A percentile compares a stretch with the other conserved stretches of the same genome.
Conservation (phyloP, 2,888 invertebrate species). For the Athripsodes cinereus region DNA sequence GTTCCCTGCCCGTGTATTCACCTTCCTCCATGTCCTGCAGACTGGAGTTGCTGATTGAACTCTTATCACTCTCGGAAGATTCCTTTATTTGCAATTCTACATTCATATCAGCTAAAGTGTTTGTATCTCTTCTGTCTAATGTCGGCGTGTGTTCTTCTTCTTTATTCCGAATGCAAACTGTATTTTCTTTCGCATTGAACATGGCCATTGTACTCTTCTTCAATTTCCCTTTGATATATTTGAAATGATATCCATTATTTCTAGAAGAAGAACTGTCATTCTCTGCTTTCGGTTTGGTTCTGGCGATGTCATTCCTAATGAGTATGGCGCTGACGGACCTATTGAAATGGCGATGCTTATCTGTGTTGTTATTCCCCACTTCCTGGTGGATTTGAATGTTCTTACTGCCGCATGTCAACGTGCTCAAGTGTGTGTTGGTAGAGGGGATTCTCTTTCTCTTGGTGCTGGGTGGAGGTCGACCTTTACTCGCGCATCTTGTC, state of each 20-base stretch:
- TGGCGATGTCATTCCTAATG: slow-evolving; percentile 3
- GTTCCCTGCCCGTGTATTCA: slow-evolving; percentile 61
- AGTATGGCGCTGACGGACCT: slow-evolving; percentile 18
- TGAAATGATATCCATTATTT: slow-evolving; percentile 3
- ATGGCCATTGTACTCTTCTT: slow-evolving; percentile 12
- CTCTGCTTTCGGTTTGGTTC: background rate
- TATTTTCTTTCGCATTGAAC: slow-evolving; percentile 8
- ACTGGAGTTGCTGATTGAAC: slow-evolving; percentile 65
- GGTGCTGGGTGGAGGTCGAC: slow-evolving; percentile 20
- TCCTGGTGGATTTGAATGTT: background rate
- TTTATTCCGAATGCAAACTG: background rate
- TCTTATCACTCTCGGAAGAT: slow-evolving; percentile 30
- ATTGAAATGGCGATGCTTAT: slow-evolving; percentile 9
- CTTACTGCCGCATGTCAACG: slow-evolving; percentile 23
- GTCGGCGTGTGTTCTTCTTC: background rate
- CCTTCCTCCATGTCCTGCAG: slow-evolving; percentile 64
- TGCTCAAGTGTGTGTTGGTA: slow-evolving; percentile 24
- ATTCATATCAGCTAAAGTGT: background rate
- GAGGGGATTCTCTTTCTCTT: slow-evolving; percentile 29
- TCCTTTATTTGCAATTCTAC: background rate
- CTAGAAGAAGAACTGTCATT: background rate
- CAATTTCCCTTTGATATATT: slow-evolving; percentile 10
- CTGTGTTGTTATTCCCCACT: slow-evolving; percentile 21
- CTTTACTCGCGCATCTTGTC: slow-evolving; percentile 29
- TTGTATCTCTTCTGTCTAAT: background rate